phyloP scores from a whole-genome alignment of 2,797 vertebrate genomes.

The Hoplostethus mediterraneus region DNA sequence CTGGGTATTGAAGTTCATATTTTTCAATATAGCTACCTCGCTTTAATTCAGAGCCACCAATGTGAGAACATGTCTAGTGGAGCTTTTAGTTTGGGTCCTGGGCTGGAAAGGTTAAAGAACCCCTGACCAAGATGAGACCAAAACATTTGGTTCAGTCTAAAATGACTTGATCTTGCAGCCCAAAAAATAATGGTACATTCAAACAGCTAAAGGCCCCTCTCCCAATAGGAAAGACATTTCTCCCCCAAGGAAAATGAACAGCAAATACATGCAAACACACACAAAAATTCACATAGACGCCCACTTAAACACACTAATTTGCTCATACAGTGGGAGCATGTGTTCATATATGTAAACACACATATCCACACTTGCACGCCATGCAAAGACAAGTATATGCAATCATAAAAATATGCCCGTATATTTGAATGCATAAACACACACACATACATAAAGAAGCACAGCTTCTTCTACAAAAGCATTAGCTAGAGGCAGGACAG shows the following conservation, averaged over 20 bases:
- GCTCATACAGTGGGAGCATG: too few species aligned
- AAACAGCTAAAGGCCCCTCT: too few species aligned
- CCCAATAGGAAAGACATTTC: conserved; percentile 6
- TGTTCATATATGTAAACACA: neutral
- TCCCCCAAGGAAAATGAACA: conserved; percentile 11
- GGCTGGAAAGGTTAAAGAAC: conserved; percentile 5
- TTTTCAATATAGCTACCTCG: too few species aligned
- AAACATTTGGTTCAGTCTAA: conserved; percentile 23
- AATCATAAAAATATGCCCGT: conserved; percentile 46
- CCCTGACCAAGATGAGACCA: conserved; percentile 39
- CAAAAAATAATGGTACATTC: conserved; percentile 7
- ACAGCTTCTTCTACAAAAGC: conserved; percentile 46
- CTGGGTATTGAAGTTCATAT: too few species aligned
- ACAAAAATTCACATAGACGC: neutral
- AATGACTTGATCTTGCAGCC: conserved; percentile 24
- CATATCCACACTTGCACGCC: conserved; percentile 10
- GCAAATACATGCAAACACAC: conserved; percentile 13
- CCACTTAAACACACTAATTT: too few species aligned
- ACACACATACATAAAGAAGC: conserved; percentile 33
- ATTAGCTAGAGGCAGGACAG: conserved; percentile 53
- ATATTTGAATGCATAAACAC: conserved; percentile 33
- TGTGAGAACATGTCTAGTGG: neutral
- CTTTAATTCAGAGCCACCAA: too few species aligned
- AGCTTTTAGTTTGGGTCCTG: neutral
- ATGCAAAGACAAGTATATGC: conserved; percentile 28